Evolutionary conservation across 2,113 vertebrate species (phyloP).

Genomic region (Charadrius vociferus): DNA sequence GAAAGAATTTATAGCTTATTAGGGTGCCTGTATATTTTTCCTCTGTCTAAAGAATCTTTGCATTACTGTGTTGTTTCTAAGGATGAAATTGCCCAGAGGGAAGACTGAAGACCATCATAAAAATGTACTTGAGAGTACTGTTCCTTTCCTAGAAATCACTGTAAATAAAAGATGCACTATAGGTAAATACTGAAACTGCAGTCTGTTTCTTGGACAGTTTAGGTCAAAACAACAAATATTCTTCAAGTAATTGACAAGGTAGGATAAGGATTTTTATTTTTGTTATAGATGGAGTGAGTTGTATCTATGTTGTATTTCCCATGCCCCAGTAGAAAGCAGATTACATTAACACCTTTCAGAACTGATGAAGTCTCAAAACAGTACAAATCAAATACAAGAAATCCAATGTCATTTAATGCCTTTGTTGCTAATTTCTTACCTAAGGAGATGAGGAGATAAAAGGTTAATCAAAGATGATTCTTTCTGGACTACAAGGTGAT

Average conservation of each 20-base stretch:
- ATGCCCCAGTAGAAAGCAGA: not conserved
- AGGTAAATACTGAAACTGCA: not conserved
- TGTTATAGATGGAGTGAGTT: not conserved
- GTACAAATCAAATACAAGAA: not conserved
- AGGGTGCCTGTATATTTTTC: not conserved
- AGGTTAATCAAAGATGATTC: not conserved
- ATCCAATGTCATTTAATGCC: not conserved
- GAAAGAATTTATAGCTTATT: constrained; percentile 17
- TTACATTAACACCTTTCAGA: not conserved
- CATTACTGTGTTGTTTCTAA: not conserved
- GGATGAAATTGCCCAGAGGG: not conserved
- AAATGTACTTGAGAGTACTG: not conserved
- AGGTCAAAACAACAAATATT: not conserved
- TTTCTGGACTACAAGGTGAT: not conserved
- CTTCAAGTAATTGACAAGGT: not conserved
- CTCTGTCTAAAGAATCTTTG: not conserved
- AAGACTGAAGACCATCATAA: not conserved
- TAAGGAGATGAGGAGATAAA: not conserved
- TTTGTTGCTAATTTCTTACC: not conserved
- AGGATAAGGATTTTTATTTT: not conserved
- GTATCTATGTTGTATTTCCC: not conserved
- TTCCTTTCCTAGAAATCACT: not conserved
- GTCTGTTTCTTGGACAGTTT: not conserved
- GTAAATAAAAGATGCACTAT: not conserved
- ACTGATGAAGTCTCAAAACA: not conserved